Percentiles rank a stretch among this genome's conserved stretches.
phyloP scores from a whole-genome alignment of 2,797 vertebrate species.

The Poeciliopsis turneri region DNA sequence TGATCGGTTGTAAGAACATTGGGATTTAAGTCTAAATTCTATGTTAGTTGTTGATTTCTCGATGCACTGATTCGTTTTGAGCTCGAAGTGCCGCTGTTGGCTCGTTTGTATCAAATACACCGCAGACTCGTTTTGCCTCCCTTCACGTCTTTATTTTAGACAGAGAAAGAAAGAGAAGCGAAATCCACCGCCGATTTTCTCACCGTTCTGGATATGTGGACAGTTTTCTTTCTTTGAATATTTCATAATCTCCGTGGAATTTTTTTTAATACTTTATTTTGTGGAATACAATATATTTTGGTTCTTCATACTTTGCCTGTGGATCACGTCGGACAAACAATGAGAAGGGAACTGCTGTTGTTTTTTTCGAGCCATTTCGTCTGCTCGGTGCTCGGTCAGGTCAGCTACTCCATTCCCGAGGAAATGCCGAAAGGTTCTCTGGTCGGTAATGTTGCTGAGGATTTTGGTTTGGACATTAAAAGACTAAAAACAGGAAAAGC shows the following conservation, averaged over 20 bases:
- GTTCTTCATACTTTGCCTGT: neutral
- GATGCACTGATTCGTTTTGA: constrained; percentile 40
- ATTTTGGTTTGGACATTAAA: constrained; percentile 75
- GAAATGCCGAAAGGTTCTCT: constrained; percentile 83
- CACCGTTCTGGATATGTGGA: accelerated
- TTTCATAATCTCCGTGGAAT: accelerated
- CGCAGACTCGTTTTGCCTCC: constrained; percentile 26
- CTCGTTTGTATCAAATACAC: neutral
- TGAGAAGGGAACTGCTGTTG: constrained; percentile 81
- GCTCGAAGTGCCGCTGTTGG: constrained; percentile 75
- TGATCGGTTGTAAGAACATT: neutral
- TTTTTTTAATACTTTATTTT: neutral
- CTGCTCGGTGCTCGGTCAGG: constrained; percentile 73
- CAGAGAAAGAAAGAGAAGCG: constrained; percentile 16
- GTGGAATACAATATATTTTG: accelerated
- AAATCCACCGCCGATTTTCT: accelerated
- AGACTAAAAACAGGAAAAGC: constrained; percentile 80
- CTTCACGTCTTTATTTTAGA: constrained; percentile 29
- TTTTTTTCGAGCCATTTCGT: constrained; percentile 77
- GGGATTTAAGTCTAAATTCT: neutral
- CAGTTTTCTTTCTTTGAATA: neutral
- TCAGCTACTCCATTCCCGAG: constrained; percentile 89
- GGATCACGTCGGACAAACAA: constrained; percentile 57
- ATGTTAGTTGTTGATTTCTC: neutral
- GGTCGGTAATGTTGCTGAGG: constrained; percentile 70